Base-by-base conservation (phyloP, 2,797 vertebrate species). In the Phrynocephalus guinanensis region DNA sequence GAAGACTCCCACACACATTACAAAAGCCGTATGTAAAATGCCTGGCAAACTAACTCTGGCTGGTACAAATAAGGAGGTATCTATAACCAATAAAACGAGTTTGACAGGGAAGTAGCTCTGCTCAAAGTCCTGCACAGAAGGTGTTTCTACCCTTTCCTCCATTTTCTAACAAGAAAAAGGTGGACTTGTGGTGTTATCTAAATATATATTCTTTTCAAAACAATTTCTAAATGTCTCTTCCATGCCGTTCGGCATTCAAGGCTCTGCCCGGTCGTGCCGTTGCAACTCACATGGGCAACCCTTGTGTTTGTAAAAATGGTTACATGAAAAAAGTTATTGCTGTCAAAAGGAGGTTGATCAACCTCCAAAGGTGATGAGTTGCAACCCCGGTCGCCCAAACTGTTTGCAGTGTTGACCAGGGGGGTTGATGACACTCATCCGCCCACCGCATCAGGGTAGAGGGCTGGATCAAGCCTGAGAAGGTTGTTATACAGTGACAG, bases 81-180 rank as follows among this genome's bases (percentile, higher is more conserved):
- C 96, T 96, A 94, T 95, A 95, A 94, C 95, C 95, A 96, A 96
- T 96, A 96, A 95, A 96, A 96, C 94, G 92, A 93, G 95, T 95
- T 95, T 93, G 96, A 94, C 95, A 95, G 95, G 94, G 95, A 96
- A 95, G 93, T 94, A 79, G 1, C 91, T 94, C 92, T 90, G 93
- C 94, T 93, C 86, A 89, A 92, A 92, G 94, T 94, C 92, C 92
- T 89, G 94, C 91, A 90, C 88, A 95, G 92, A 94, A 48, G 6
- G 81, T 95, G 95, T 97, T 97, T 96, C 89, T 93, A 3, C 7
- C 3, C 18, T 52, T 28, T 4, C 24, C 20, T 22, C 94, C 91
- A 92, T 91, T 87, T 94, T 91, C 93, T 89, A 91, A 96, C 91
- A 94, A 91, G 95, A 95, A 95, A 86, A 96, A 91, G 90, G 73